Evolutionary conservation across 2,113 vertebrate genomes (phyloP), one percentile per base, ranked within the genome.

Genomic region (Peromyscus californicus): DNA sequence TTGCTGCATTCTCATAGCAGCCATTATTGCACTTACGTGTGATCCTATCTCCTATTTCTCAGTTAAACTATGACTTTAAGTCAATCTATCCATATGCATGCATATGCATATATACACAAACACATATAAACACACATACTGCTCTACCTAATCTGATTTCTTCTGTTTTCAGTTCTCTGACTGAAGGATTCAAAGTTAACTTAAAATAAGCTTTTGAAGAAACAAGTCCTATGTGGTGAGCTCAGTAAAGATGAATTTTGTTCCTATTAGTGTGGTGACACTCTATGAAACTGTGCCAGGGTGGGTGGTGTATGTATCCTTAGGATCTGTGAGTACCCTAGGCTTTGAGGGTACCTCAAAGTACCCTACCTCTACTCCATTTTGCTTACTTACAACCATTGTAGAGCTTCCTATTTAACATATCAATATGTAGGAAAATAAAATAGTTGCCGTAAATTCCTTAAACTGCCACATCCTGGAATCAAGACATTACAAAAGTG

Each of bases 91-190:
- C 12, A 16, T 83, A 16, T 36, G 9, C 76, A 6, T 36, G 11
- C 57, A 61, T 61, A 16, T 17, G 9, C 76, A 3, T 45, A 17
- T 29, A 48, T 21, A 17, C 48, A 21, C 29, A 54, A 80, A 36
- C 16, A 59, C 33, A 12, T 6, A n/a, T 11, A n/a, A 59, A 26
- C 33, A n/a, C 36, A 24, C 21, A 21, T 9, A 21, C 29, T 11
- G 24, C 1, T 87, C 26, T 36, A 7, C 4, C 33, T 65, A 88
- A 48, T 22, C 13, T 48, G 12, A 19, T 87, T 67, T 75, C 57
- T 87, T 61, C 63, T 9, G 93, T 75, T 48, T 91, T 79, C 48
- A 63, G 87, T 69, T 94, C 29, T 94, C 2, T 85, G 17, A 67
- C 45, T 45, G 15, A 11, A 59, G 7, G 13, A 6, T 78, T 93